Conservation (phyloP, 2,113 vertebrate genomes). For the Seriola aureovittata region DNA sequence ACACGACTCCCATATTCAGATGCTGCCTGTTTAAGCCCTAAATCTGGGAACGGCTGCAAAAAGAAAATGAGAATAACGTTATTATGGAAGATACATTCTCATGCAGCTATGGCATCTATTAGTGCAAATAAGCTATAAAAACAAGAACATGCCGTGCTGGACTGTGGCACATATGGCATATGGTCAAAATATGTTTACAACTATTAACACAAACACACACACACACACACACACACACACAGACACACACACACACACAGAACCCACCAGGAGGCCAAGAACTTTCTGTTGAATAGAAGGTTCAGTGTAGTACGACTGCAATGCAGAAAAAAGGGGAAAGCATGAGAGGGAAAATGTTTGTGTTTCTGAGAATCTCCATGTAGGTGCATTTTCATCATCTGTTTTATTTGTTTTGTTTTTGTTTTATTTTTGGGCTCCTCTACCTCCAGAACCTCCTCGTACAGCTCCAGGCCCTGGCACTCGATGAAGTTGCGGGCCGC, state of each 20-base stretch:
- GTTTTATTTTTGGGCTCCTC: background rate
- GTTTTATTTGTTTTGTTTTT: no score
- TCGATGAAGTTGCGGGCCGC: slow-evolving; percentile 93
- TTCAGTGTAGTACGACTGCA: slow-evolving; percentile 91
- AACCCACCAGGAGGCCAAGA: slow-evolving; percentile 93
- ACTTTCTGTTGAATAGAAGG: slow-evolving; percentile 93
- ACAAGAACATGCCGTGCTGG: background rate
- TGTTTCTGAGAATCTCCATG: background rate
- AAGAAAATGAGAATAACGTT: background rate
- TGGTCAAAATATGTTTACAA: background rate
- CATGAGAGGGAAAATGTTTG: slow-evolving; percentile 6
- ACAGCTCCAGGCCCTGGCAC: slow-evolving; percentile 94
- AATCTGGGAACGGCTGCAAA: background rate
- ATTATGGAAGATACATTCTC: background rate
- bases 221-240: background rate
- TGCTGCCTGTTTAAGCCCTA: background rate
- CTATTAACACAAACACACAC: background rate
- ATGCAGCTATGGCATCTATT: background rate
- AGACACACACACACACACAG: background rate
- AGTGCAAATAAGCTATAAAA: slow-evolving; percentile 4
- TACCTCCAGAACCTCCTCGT: slow-evolving; percentile 94
- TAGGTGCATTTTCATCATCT: background rate
- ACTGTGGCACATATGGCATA: background rate
- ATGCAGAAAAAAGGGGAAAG: slow-evolving; percentile 10
- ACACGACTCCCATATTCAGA: background rate